Conservation (phyloP, 2,113 vertebrate genomes). For the Ophthalmolycus amberensis region DNA sequence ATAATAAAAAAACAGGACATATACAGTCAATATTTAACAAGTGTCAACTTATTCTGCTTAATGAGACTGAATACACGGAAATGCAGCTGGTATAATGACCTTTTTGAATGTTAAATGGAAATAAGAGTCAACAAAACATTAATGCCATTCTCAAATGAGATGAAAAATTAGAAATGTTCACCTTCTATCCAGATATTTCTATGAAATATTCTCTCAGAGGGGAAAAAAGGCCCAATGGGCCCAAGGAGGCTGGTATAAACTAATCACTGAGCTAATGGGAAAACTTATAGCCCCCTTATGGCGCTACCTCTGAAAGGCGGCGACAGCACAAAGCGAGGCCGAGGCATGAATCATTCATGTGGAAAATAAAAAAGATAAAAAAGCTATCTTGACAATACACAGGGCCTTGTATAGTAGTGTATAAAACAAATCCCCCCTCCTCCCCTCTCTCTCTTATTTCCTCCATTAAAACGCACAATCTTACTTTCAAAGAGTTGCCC, state of each 20-base stretch:
- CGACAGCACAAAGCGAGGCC: slow-evolving; percentile 87
- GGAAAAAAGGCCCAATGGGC: slow-evolving; percentile 76
- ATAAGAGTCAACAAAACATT: slow-evolving; percentile 25
- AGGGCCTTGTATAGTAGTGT: slow-evolving; percentile 90
- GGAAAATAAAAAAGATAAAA: slow-evolving; percentile 89
- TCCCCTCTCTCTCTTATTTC: slow-evolving; percentile 83
- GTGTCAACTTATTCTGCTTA: slow-evolving; percentile 61
- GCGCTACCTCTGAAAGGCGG: slow-evolving; percentile 89
- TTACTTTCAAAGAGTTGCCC: slow-evolving; percentile 88
- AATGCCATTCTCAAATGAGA: slow-evolving; percentile 8
- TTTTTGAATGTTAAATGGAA: slow-evolving; percentile 14
- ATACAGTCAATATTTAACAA: slow-evolving; percentile 59
- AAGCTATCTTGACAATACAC: slow-evolving; percentile 92
- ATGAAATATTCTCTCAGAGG: slow-evolving; percentile 70
- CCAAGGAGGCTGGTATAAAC: slow-evolving; percentile 76
- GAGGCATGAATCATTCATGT: slow-evolving; percentile 96
- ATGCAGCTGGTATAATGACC: neutral
- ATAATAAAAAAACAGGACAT: slow-evolving; percentile 67
- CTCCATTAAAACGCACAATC: slow-evolving; percentile 87
- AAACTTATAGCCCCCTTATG: slow-evolving; percentile 91
- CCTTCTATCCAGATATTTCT: slow-evolving; percentile 28
- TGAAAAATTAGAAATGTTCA: slow-evolving; percentile 11
- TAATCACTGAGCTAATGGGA: slow-evolving; percentile 87
- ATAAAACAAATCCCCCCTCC: slow-evolving; percentile 90
- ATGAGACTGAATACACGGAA: neutral